Percentiles rank a stretch among this genome's conserved stretches.
phyloP scores from a whole-genome alignment of 2,113 vertebrate genomes.

The Penelope pileata region DNA sequence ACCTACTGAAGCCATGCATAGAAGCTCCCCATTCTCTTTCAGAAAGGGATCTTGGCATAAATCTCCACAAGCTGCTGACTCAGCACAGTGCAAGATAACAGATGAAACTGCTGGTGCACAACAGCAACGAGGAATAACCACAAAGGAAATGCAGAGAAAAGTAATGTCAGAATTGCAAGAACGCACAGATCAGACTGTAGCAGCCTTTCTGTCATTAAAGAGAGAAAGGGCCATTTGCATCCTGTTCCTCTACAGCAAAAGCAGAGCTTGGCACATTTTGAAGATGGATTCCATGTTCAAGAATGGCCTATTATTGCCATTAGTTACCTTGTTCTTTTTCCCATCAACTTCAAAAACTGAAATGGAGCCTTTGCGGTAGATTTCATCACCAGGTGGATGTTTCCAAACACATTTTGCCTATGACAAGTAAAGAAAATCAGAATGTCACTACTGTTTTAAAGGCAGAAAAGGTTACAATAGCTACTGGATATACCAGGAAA shows the following conservation, averaged over 20 bases:
- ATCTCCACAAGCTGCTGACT: background rate
- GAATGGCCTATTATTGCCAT: accelerated
- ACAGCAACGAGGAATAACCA: background rate
- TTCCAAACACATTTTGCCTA: slow-evolving; percentile 99
- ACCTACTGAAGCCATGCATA: background rate
- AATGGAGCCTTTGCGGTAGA: slow-evolving; percentile 95
- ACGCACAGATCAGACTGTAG: background rate
- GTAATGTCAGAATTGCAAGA: background rate
- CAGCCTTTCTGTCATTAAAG: background rate
- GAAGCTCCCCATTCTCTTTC: background rate
- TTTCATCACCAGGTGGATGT: slow-evolving; percentile 96
- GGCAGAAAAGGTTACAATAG: background rate
- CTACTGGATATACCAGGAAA: background rate
- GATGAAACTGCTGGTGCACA: background rate
- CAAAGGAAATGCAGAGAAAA: background rate
- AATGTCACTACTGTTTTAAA: background rate
- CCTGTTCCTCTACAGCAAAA: background rate
- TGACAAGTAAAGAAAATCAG: background rate
- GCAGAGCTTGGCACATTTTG: background rate
- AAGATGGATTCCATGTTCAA: background rate
- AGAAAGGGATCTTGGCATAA: background rate
- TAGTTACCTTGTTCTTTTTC: slow-evolving; percentile 95
- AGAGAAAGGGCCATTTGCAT: background rate
- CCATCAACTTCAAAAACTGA: slow-evolving; percentile 99
- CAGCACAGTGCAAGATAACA: background rate